Percentiles rank a stretch among this genome's conserved stretches.
Conservation (phyloP, 2,113 vertebrate species). For the Pterocles gutturalis region DNA sequence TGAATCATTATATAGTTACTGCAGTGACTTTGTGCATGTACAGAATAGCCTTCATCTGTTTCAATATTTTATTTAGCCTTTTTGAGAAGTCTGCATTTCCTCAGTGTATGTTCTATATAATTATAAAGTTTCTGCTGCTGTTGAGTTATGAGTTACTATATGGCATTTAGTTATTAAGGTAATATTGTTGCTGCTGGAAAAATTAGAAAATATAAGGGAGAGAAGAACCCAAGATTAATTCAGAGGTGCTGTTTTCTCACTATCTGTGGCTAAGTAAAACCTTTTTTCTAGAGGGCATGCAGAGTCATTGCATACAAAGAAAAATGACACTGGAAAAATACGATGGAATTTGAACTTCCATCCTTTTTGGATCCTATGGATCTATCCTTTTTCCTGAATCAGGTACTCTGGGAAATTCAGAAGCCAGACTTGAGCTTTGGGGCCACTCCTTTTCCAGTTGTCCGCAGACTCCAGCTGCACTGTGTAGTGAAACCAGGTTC, state of each 20-base stretch:
- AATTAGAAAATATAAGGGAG: background rate
- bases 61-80: background rate
- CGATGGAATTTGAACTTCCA: background rate
- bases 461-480: fast-evolving
- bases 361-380: background rate
- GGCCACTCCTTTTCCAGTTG: background rate
- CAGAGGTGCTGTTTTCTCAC: background rate
- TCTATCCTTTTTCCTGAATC: background rate
- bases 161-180: background rate
- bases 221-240: background rate
- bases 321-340: background rate
- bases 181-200: background rate
- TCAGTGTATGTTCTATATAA: fast-evolving
- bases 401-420: background rate
- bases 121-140: background rate
- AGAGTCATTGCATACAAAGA: background rate
- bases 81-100: background rate
- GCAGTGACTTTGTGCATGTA: background rate
- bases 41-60: background rate
- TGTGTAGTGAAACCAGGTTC: background rate
- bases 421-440: background rate
- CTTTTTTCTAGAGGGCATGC: background rate
- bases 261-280: background rate
- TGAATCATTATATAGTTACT: background rate
- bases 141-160: background rate